A percentile compares a stretch with the other conserved stretches of the same genome.
These are phyloP conservation scores for Pipistrellus pygmaeus DNA, from an alignment of 2,797 vertebrate genomes.

Conservation along the genomic window DNA sequence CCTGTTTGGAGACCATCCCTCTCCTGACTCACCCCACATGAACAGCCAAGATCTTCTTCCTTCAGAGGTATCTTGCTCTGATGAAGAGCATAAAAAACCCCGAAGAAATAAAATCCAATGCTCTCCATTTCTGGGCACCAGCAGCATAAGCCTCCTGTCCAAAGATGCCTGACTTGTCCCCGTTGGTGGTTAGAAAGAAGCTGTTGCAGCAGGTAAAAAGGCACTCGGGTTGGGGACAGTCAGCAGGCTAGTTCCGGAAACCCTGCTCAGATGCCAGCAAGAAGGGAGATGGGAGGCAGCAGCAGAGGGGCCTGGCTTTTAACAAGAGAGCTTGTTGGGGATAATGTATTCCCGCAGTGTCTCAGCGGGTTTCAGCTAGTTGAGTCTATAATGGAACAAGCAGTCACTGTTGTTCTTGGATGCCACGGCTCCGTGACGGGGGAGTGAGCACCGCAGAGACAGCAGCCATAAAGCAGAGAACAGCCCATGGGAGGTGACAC, in stretches of 20 bases:
- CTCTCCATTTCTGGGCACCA: no score
- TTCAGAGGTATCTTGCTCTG: background rate
- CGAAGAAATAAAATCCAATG: background rate
- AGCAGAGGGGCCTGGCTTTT: background rate
- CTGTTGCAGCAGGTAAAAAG: background rate
- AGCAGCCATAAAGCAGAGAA: slow-evolving; percentile 45
- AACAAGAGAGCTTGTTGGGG: slow-evolving; percentile 57
- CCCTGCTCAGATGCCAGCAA: background rate
- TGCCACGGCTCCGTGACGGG: background rate
- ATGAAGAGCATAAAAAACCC: background rate
- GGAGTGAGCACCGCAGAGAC: background rate
- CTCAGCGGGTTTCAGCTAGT: slow-evolving; percentile 58
- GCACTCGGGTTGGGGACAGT: background rate
- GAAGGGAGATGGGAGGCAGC: background rate
- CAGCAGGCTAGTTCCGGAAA: background rate
- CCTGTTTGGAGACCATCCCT: background rate
- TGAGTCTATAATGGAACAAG: slow-evolving; percentile 66
- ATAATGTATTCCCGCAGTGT: slow-evolving; percentile 63
- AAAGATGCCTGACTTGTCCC: background rate
- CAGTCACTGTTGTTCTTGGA: slow-evolving; percentile 58
- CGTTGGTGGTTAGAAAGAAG: background rate
- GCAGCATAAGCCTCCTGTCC: background rate
- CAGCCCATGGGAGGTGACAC: background rate
- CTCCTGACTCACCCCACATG: background rate
- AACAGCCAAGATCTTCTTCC: background rate